Evolutionary conservation across 2,888 invertebrate species (phyloP).

Genomic region (Leptodirus hochenwartii): DNA sequence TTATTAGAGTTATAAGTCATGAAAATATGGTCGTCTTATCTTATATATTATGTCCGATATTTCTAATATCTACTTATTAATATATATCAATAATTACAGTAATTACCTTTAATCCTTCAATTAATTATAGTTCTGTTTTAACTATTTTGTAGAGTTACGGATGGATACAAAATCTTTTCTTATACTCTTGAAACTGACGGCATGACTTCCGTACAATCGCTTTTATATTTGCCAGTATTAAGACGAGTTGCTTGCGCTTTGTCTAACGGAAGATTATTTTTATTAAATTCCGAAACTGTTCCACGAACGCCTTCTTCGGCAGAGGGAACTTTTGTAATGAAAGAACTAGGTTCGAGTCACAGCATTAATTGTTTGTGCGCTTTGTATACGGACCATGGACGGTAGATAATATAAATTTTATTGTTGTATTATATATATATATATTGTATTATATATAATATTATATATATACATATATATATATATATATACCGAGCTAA

Average conservation of each 20-base stretch:
- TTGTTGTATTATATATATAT: background rate
- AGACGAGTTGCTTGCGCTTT: conserved; percentile 67
- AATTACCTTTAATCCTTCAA: too few species aligned
- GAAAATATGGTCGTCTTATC: too few species aligned
- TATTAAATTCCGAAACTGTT: conserved; percentile 43
- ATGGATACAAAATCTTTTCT: conserved; percentile 38
- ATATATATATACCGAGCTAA: too few species aligned
- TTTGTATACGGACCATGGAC: conserved; percentile 27
- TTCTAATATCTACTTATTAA: too few species aligned
- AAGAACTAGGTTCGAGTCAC: conserved; percentile 53
- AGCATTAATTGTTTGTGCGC: conserved; percentile 50
- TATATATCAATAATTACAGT: too few species aligned
- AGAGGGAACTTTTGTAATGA: conserved; percentile 60
- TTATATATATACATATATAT: too few species aligned
- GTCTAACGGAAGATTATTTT: conserved; percentile 58
- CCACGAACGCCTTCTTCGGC: conserved; percentile 40
- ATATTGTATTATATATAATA: conserved; percentile 10
- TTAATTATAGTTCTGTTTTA: too few species aligned
- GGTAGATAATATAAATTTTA: conserved; percentile 17
- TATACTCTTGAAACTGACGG: conserved; percentile 51
- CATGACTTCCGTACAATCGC: conserved; percentile 44
- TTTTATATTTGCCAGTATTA: conserved; percentile 45
- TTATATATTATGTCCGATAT: too few species aligned
- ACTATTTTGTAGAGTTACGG: conserved; percentile 30
- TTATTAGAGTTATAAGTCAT: too few species aligned